Evolutionary conservation across 1,140 invertebrate genomes (phyloP).

Genomic region (Rhyacophila brunnea): DNA sequence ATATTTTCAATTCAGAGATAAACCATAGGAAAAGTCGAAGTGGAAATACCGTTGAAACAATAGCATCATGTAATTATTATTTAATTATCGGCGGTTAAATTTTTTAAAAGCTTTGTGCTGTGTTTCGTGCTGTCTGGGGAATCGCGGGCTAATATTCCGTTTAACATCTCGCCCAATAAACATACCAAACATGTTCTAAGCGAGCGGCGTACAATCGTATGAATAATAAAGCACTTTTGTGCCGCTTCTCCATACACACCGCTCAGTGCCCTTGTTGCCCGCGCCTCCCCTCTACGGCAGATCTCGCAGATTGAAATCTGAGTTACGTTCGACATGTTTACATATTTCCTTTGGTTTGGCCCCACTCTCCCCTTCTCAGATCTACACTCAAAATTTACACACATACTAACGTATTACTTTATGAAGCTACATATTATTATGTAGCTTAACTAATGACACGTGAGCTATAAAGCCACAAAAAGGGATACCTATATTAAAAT

Average conservation of each 20-base stretch:
- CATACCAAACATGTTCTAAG: slow-evolving; percentile 21
- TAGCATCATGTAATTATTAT: too few relatives aligned
- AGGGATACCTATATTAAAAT: too few relatives aligned
- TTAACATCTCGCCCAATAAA: slow-evolving; percentile 33
- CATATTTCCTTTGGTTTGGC: slow-evolving; percentile 34
- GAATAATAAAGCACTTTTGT: slow-evolving; percentile 35
- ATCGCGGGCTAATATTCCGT: slow-evolving; percentile 23
- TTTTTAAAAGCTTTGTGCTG: too few relatives aligned
- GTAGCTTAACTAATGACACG: too few relatives aligned
- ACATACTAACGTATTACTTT: too few relatives aligned
- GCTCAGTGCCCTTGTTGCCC: slow-evolving; percentile 3
- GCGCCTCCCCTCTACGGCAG: slow-evolving; percentile 11
- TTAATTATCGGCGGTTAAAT: too few relatives aligned
- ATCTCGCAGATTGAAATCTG: slow-evolving; percentile 36
- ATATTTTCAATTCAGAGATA: too few relatives aligned
- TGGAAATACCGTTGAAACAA: too few relatives aligned
- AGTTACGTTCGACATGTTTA: slow-evolving; percentile 38
- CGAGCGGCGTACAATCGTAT: slow-evolving; percentile 32
- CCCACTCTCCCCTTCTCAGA: slow-evolving; percentile 1
- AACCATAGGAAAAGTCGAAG: too few relatives aligned
- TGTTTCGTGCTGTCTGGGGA: background rate
- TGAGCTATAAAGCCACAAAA: too few relatives aligned
- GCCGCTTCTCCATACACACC: slow-evolving; percentile 8
- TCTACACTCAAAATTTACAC: too few relatives aligned
- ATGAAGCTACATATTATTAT: too few relatives aligned